phyloP scores from a whole-genome alignment of 2,797 vertebrate species.

The Harpagifer antarcticus region DNA sequence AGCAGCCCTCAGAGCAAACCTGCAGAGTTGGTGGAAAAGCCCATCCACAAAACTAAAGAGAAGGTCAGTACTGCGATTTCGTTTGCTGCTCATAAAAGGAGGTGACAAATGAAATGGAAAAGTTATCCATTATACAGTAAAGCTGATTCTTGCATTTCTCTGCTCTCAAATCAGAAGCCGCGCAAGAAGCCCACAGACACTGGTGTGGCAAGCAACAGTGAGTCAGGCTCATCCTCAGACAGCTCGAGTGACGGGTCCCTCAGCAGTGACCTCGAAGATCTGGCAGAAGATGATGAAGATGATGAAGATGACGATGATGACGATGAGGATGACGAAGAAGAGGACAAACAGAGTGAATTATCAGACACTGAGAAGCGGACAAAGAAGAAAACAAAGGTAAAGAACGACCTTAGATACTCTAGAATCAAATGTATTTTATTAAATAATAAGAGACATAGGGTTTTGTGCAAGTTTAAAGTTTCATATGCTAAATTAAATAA shows the following conservation, averaged over 20 bases:
- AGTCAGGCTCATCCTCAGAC: conserved; percentile 95
- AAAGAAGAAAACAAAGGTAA: conserved; percentile 93
- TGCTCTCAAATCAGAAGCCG: conserved; percentile 84
- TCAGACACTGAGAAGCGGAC: conserved; percentile 90
- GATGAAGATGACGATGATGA: conserved; percentile 85
- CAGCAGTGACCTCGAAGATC: conserved; percentile 96
- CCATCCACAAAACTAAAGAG: conserved; percentile 91
- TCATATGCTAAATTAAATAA: conserved; percentile 40
- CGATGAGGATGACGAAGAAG: conserved; percentile 92
- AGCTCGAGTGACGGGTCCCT: conserved; percentile 96
- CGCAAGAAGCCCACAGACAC: conserved; percentile 92
- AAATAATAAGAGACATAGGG: conserved; percentile 3
- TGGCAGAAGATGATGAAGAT: conserved; percentile 90
- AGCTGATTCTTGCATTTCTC: conserved; percentile 27
- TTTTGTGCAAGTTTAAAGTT: conserved; percentile 27
- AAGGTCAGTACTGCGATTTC: conserved; percentile 85
- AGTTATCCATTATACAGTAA: conserved; percentile 12
- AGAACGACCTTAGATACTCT: background rate
- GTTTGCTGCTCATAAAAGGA: background rate
- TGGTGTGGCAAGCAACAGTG: conserved; percentile 92
- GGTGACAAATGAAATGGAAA: background rate
- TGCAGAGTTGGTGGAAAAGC: conserved; percentile 86
- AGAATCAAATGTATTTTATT: background rate
- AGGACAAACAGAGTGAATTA: conserved; percentile 91
- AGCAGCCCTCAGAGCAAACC: conserved; percentile 85